Evolutionary conservation across 2,888 invertebrate species (phyloP), one percentile per base, ranked within the genome.

Genomic region (Zygaena filipendulae): DNA sequence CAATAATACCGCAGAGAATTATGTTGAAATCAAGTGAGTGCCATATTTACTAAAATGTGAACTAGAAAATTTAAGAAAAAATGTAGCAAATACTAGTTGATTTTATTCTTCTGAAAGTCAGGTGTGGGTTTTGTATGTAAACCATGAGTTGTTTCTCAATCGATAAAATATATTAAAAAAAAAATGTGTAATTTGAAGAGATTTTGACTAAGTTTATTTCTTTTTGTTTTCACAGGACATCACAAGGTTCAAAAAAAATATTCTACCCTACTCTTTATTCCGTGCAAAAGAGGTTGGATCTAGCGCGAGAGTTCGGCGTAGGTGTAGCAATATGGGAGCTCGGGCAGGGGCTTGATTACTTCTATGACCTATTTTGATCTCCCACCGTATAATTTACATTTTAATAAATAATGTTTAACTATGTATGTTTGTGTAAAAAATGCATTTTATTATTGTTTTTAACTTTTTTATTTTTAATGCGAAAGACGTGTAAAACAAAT

Each of bases 321-420:
- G 95, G 96, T 0, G 80, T 97, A 23, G 90, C 95, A 0, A 87
- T 97, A 47, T 97, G 97, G 97, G 97, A 97, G 59, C 69, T 96
- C n/a, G 97, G 97, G 0, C 97, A 97, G 70, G 97, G 97, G 11
- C 75, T 97, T 10, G 90, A 95, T 67, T 97, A 93, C 62, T 97
- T 97, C 67, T 97, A 95, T 63, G 96, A 97, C 80, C 53, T 79
- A 40, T 55, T 79, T 39, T 79, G 52, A 68, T 51, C 44, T 30
- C 34, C 43, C 62, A 66, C 71, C 64, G 71, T 72, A 74, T 50
- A 68, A 63, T 46, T 44, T 47, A 42, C 64, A 62, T 58, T 56
- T 51, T 42, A 61, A 43, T 55, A 59, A 57, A 58, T 52, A 55
- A 52, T 49, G 12, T 13, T 12, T 25, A 5, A 13, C 6, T n/a